Conservation (phyloP, 2,888 invertebrate species). For the Lasioglossum oenotherae region DNA sequence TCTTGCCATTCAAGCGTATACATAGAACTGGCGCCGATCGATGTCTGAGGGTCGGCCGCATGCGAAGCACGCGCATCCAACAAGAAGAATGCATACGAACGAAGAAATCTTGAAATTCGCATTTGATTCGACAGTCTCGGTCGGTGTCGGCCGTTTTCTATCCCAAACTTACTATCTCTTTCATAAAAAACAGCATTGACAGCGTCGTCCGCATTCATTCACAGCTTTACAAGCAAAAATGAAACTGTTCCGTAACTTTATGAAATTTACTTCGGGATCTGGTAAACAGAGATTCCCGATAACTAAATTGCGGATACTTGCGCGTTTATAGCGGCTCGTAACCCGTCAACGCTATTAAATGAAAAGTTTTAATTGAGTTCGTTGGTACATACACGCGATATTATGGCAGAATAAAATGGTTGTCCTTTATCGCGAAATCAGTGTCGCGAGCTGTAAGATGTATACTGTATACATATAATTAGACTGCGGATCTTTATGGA, state of each 20-base stretch:
- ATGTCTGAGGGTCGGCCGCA: background rate
- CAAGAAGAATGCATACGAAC: background rate
- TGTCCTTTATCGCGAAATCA: background rate
- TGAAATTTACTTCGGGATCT: background rate
- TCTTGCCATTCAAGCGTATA: constrained; percentile 4
- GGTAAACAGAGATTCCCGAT: background rate
- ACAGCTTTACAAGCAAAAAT: background rate
- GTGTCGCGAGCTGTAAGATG: background rate
- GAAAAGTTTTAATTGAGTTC: background rate
- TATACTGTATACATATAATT: too few relatives aligned
- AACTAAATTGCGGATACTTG: background rate
- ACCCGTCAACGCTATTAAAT: background rate
- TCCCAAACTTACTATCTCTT: background rate
- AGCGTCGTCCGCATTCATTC: background rate
- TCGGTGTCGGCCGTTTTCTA: background rate
- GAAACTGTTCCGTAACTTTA: background rate
- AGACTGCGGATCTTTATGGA: background rate
- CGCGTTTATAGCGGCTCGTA: background rate
- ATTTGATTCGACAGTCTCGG: background rate
- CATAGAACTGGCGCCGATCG: constrained; percentile 24
- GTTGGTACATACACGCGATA: background rate
- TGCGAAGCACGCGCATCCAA: constrained; percentile 24
- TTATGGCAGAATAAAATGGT: background rate
- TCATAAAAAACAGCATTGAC: background rate
- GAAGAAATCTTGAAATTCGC: background rate